Base-by-base conservation (phyloP, 2,797 vertebrate genomes). In the Onychomys leucogaster region DNA sequence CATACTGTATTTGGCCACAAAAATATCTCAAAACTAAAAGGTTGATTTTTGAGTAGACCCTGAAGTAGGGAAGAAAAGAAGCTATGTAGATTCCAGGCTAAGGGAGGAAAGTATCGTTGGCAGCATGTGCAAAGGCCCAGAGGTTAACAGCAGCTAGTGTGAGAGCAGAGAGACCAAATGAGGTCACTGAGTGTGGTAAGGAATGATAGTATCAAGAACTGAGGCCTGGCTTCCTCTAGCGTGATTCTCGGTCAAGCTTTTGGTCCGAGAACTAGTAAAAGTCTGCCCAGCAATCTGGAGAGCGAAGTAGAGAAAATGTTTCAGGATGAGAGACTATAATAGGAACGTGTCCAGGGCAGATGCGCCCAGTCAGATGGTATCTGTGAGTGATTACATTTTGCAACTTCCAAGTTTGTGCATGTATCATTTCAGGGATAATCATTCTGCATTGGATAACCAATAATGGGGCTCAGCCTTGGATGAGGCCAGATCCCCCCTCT, bases 271-370 rank as follows among this genome's bases (percentile, higher is more conserved):
- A 8, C 29, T 55, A n/a, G 76, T 32, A 80, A 34, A 65, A 57
- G 63, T 55, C 71, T 57, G n/a, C 29, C 67, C 32, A 52, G 61
- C 71, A 61, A 5, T 82, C 41, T 37, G 59, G 32, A 13, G 19
- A 10, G 19, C 43, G 32, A 25, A 17, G 32, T 49, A 21, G 32
- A 65, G 78, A 21, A 76, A 27, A 29, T 37, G 0, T 86, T 37
- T 89, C 14, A 11, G 21, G 76, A 23, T 49, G 41, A 86, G n/a
- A 29, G 37, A 16, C 17, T 69, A 34, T 37, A 82, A 11, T 49
- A 16, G 0, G 0, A 12, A 14, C 52, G 2, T 41, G 25, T 19
- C 43, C 59, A 5, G 27, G 57, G 12, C 5, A 25, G 49, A 52
- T 32, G n/a, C 19, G 29, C 32, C 23, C 8, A n/a, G 23, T 27